Evolutionary conservation across 2,113 vertebrate genomes (phyloP), one percentile per base, ranked within the genome.

Genomic region (Caranx ignobilis): DNA sequence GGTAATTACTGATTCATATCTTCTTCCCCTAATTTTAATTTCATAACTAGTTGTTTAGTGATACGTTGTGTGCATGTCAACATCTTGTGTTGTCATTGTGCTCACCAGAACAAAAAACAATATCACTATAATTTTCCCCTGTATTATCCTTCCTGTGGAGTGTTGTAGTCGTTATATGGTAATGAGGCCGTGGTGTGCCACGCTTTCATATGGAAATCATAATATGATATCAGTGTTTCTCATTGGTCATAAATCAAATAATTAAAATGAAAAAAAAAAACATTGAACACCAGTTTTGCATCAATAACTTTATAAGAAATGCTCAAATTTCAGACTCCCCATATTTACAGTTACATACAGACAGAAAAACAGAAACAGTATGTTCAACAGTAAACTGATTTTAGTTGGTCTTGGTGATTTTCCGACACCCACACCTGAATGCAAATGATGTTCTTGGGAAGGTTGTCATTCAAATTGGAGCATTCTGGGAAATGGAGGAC

Each of bases 1-100:
- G 4, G 35, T 66, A 52, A 65, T 59, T 67, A 63, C 56, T 65
- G 61, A 70, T 69, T 54, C 4, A 64, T 55, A 66, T 67, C 55
- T 37, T 59, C 41, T 13, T 50, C 21, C 21, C 9, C 72, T 62
- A 0, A 67, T 52, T 67, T 26, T 11, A 65, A 50, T 41, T 48
- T 65, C 52, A 47, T 70, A 32, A 12, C 9, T 48, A 16, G 18
- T 37, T 59, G 41, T 31, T 57, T 32, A 15, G 21, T 45, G 57
- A 70, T n/a, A 32, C 21, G 7, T 56, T 50, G n/a, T 41, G 7
- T 12, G 45, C 45, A 2, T 62, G 19, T 26, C 16, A 45, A 26
- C n/a, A 41, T 64, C 8, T 13, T 64, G 57, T 50, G n/a, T 32
- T 18, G 19, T 35, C 16, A 61, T 60, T 66, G 43, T 37, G 26